Evolutionary conservation across 1,140 invertebrate genomes (phyloP).

Genomic region (Eupeodes corollae): DNA sequence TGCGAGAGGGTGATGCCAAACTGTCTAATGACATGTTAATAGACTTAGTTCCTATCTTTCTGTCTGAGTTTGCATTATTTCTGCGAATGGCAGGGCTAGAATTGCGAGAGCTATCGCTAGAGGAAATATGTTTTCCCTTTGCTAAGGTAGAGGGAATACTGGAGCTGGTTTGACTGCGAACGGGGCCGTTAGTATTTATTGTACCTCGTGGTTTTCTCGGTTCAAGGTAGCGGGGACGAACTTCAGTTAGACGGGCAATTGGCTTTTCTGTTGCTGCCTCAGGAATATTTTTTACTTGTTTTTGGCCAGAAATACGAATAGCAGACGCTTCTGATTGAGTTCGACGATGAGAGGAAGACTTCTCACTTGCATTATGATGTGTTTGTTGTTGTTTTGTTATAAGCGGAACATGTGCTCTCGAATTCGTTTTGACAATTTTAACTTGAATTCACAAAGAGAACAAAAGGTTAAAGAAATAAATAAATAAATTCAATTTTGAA

Average conservation of each 20-base stretch:
- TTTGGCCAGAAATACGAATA: slow-evolving; percentile 9
- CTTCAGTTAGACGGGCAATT: slow-evolving; percentile 25
- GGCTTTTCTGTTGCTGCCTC: slow-evolving; percentile 7
- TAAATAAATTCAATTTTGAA: not conserved
- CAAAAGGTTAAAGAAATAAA: not conserved
- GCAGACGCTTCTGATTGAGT: slow-evolving; percentile 29
- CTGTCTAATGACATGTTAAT: slow-evolving; percentile 43
- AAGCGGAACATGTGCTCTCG: slow-evolving; percentile 15
- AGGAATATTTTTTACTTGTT: slow-evolving; percentile 10
- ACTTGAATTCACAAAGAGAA: slow-evolving; percentile 4
- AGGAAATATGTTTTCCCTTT: slow-evolving; percentile 32
- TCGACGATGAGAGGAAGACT: slow-evolving; percentile 17
- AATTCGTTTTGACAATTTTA: slow-evolving; percentile 18
- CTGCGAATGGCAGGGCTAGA: slow-evolving; percentile 54
- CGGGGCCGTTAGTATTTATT: slow-evolving; percentile 30
- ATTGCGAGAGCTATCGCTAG: slow-evolving; percentile 43
- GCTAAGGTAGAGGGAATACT: slow-evolving; percentile 36
- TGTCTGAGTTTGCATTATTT: slow-evolving; percentile 17
- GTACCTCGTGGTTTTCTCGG: slow-evolving; percentile 35
- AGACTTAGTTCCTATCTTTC: slow-evolving; percentile 36
- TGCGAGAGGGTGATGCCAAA: slow-evolving; percentile 35
- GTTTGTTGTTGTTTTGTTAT: not conserved
- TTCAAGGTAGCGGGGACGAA: slow-evolving; percentile 47
- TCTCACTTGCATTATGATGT: not conserved
- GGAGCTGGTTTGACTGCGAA: slow-evolving; percentile 44